These are phyloP conservation scores for Rhagoletis zephyria DNA, from an alignment of 1,140 invertebrate species.

Conservation along the genomic window DNA sequence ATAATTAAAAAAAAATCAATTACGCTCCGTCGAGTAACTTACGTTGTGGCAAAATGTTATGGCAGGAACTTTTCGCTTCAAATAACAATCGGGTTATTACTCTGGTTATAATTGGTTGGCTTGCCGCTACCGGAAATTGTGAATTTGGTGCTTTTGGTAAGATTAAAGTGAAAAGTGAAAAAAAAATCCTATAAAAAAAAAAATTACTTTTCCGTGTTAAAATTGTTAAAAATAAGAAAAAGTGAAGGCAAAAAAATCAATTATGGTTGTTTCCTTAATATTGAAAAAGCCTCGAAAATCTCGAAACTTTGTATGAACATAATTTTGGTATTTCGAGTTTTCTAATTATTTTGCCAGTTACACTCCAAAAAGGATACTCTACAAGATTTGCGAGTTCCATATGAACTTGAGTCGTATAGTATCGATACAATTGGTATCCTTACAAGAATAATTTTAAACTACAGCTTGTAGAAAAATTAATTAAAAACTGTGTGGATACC, in stretches of 20 bases:
- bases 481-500: no score
- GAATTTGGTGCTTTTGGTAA: conserved; percentile 56
- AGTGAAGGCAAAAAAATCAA: neutral
- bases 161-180: neutral
- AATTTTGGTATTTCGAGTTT: no score
- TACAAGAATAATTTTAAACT: no score
- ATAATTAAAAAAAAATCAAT: neutral
- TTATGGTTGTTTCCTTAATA: neutral
- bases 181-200: neutral
- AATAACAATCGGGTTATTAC: conserved; percentile 54
- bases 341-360: no score
- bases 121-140: conserved; percentile 54
- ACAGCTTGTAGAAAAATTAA: no score
- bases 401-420: no score
- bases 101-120: conserved; percentile 53
- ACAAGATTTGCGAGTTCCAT: no score
- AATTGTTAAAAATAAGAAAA: neutral
- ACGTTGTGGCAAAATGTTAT: neutral
- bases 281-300: no score
- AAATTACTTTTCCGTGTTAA: no score
- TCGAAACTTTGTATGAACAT: no score
- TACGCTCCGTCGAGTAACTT: neutral
- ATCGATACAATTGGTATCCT: no score
- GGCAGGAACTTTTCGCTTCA: neutral
- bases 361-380: no score